A percentile compares a stretch with the other conserved stretches of the same genome.
Conservation (phyloP, 1,140 invertebrate genomes). For the Caerostris darwini region DNA sequence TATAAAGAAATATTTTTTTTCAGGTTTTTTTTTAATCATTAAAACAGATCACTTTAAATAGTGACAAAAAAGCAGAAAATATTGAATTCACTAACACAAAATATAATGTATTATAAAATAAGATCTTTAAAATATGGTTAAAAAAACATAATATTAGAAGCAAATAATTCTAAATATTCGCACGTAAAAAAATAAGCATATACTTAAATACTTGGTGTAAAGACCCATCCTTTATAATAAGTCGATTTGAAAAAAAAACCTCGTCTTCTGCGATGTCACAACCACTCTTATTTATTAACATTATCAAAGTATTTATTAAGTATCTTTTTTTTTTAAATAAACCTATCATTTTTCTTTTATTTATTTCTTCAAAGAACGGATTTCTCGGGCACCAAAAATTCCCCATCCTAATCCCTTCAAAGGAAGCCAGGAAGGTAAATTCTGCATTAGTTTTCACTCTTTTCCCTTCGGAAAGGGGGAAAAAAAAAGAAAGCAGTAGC, state of each 20-base stretch:
- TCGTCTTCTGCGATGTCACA: neutral
- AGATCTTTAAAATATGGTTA: no score
- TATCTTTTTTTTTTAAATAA: neutral
- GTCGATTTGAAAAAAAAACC: neutral
- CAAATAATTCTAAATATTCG: no score
- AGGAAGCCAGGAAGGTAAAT: constrained; percentile 57
- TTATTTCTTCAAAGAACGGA: neutral
- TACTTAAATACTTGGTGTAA: neutral
- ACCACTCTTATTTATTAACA: constrained; percentile 5
- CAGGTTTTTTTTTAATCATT: no score
- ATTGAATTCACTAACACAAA: no score
- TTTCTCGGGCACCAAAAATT: constrained; percentile 7
- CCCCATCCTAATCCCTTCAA: constrained; percentile 58
- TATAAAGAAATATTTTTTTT: no score
- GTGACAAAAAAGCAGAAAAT: no score
- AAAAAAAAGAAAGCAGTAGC: constrained; percentile 42
- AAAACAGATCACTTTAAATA: no score
- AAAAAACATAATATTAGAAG: no score
- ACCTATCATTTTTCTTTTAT: neutral
- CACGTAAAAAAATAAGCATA: neutral
- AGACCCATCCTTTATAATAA: neutral
- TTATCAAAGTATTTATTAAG: constrained; percentile 15
- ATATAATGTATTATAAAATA: no score
- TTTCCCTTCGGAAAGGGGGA: neutral
- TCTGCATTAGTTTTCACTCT: constrained; percentile 40